Conservation (phyloP, 2,113 vertebrate genomes). For the Athene noctua region DNA sequence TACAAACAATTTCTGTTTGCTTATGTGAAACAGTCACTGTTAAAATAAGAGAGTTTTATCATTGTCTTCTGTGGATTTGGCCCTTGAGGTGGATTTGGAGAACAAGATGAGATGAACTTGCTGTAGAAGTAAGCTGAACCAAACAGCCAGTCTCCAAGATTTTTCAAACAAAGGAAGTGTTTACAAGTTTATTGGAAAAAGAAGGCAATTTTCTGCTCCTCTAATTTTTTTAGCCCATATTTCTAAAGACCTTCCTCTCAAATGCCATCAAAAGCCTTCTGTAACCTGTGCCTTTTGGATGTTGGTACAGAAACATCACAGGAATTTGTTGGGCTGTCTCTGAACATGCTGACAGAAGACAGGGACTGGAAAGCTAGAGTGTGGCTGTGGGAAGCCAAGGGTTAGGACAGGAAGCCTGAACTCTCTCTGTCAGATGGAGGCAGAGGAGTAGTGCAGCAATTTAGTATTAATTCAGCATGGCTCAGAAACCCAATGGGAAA, state of each 20-base stretch:
- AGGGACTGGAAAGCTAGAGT: neutral
- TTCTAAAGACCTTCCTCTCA: neutral
- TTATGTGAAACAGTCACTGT: neutral
- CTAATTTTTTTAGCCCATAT: rapidly evolving
- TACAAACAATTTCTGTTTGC: neutral
- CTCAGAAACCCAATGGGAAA: neutral
- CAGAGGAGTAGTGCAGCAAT: neutral
- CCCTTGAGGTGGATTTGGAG: neutral
- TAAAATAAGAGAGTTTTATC: neutral
- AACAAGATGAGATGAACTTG: neutral
- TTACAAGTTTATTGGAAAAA: neutral
- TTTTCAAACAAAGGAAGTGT: neutral
- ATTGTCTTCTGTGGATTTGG: neutral
- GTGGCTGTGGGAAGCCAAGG: neutral
- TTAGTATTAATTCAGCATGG: neutral
- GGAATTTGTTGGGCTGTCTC: neutral
- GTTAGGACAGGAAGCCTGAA: neutral
- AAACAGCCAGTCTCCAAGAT: neutral
- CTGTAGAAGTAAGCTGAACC: neutral
- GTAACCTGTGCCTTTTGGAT: neutral
- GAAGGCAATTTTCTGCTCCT: neutral
- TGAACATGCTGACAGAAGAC: neutral
- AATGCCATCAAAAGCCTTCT: neutral
- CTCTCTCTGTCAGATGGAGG: neutral
- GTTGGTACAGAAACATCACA: neutral